Conservation (phyloP, 2,888 invertebrate genomes). For the Cyclophora albipunctata region DNA sequence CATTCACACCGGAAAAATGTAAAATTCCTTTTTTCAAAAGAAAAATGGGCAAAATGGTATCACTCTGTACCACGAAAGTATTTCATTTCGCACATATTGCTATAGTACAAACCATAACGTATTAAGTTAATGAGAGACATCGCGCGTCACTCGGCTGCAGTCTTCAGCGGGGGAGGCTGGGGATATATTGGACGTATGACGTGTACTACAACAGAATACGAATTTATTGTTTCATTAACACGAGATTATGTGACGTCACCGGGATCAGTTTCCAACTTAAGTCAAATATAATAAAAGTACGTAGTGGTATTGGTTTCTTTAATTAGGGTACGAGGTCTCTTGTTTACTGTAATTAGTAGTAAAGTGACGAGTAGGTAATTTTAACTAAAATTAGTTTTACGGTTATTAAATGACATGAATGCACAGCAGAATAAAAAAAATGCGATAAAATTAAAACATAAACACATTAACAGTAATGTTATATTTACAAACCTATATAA, state of each 20-base stretch:
- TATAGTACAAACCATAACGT: constrained; percentile 55
- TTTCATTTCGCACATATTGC: constrained; percentile 60
- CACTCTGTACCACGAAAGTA: constrained; percentile 38
- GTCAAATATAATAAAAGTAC: not conserved
- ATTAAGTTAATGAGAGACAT: constrained; percentile 71
- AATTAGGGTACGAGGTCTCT: too few species aligned
- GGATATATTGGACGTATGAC: constrained; percentile 39
- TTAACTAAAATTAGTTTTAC: too few species aligned
- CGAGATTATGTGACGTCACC: constrained; percentile 23
- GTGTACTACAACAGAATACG: constrained; percentile 37
- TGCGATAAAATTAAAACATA: too few species aligned
- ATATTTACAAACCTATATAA: too few species aligned
- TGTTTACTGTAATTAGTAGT: too few species aligned
- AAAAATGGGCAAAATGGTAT: not conserved
- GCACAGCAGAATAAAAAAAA: too few species aligned
- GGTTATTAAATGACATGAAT: too few species aligned
- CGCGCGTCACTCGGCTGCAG: constrained; percentile 43
- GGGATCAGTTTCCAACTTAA: not conserved
- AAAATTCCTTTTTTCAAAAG: too few species aligned
- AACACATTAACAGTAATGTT: too few species aligned
- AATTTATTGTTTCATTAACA: constrained; percentile 67
- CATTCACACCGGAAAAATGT: too few species aligned
- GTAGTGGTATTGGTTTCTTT: too few species aligned
- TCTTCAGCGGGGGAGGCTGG: constrained; percentile 28
- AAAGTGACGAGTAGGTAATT: too few species aligned